phyloP scores from a whole-genome alignment of 2,797 vertebrate species.

The Sitta carolinensis region DNA sequence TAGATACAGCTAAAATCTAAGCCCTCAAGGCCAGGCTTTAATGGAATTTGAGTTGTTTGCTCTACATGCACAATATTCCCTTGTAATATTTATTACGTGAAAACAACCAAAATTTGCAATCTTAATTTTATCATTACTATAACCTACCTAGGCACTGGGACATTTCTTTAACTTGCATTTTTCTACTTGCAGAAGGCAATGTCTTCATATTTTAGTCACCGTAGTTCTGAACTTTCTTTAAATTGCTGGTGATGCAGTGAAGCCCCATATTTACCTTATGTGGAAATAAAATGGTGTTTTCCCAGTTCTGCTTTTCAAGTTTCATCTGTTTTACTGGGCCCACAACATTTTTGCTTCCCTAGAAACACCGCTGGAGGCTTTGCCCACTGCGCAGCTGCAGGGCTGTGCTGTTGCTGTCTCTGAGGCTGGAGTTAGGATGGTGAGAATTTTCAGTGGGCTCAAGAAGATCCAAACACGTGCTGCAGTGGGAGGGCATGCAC shows the following conservation, averaged over 20 bases:
- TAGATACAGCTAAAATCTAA: background rate
- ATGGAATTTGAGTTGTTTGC: background rate
- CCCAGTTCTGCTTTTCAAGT: background rate
- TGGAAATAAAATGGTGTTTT: background rate
- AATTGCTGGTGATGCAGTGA: background rate
- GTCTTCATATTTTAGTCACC: background rate
- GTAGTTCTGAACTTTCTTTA: background rate
- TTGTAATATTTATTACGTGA: background rate
- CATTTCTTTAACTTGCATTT: background rate
- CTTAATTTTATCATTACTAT: background rate
- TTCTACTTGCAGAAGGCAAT: background rate
- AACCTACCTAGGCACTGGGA: background rate
- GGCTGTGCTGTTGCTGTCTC: fast-evolving
- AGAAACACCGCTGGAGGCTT: background rate
- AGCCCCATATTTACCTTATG: background rate
- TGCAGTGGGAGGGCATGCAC: background rate
- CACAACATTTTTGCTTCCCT: background rate
- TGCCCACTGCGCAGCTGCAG: background rate
- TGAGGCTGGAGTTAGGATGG: background rate
- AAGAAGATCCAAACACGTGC: background rate
- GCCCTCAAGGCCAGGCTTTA: background rate
- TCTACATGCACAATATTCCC: background rate
- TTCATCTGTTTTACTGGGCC: background rate
- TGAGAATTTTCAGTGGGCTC: background rate
- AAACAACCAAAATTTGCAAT: background rate